Evolutionary conservation across 1,140 invertebrate species (phyloP), one percentile per base, ranked within the genome.

Genomic region (Cydia amplana): DNA sequence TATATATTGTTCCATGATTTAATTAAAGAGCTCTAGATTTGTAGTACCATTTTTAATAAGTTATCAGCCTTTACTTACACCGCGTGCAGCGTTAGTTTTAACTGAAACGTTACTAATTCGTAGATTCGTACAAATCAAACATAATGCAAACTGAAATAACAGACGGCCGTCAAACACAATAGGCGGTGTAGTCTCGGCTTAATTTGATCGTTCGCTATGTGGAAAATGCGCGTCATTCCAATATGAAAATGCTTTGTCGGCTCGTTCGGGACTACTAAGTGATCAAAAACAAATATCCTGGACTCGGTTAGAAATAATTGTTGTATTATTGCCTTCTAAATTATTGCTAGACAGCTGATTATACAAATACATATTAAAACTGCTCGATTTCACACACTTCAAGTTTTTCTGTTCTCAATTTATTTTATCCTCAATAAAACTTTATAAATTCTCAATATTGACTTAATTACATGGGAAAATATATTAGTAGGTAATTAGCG

Each of bases 121-220:
- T 7, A 70, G 36, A 67, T 67, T 70, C 65, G 18, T n/a, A 70
- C 65, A 70, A 70, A 70, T 70, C 65, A 70, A 70, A 70, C 32
- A 20, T 36, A 70, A 70, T 40, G 32, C 65, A 70, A 40, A 70
- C 65, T 70, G 65, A 70, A 70, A 70, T 70, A 70, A 70, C 65
- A 70, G 32, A 70, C 65, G 65, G 65, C 65, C 65, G 65, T 70
- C 65, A 70, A 70, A 70, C 65, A 70, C 65, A 70, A 70, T 70
- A 70, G 65, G 65, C 65, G 65, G 65, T 70, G 28, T 70, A 70
- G 65, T 70, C 18, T 70, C 65, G 65, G 65, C 65, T 70, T 70
- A 70, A 70, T 70, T 70, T 70, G 28, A 70, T 70, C 65, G 65
- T 70, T 36, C 65, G 65, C 65, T 70, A 40, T 70, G 65, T 70